Evolutionary conservation across 2,888 invertebrate genomes (phyloP).

Genomic region (Himalopsyche tibetana): DNA sequence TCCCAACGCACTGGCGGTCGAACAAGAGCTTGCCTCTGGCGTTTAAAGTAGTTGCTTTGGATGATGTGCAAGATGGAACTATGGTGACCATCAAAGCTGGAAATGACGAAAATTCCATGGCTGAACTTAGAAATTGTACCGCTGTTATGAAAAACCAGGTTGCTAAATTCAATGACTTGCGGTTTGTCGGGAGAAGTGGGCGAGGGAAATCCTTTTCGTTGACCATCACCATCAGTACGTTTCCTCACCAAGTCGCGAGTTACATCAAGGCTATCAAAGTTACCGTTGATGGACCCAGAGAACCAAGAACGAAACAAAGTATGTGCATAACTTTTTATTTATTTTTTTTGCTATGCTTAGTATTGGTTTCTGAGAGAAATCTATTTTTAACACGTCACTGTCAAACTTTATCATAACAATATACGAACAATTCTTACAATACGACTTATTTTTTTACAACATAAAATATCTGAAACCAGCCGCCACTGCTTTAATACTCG

Average conservation of each 20-base stretch:
- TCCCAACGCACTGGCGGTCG: slow-evolving; percentile 97
- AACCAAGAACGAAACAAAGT: slow-evolving; percentile 98
- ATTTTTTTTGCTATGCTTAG: neutral
- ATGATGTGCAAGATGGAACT: slow-evolving; percentile 96
- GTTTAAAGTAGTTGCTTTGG: slow-evolving; percentile 96
- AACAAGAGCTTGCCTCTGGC: slow-evolving; percentile 98
- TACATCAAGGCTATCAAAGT: slow-evolving; percentile 99
- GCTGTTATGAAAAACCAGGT: slow-evolving; percentile 98
- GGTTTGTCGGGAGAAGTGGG: slow-evolving; percentile 98
- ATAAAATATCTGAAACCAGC: too few species aligned
- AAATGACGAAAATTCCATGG: slow-evolving; percentile 98
- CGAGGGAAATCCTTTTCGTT: slow-evolving; percentile 97
- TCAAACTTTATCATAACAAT: too few species aligned
- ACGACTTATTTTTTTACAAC: too few species aligned
- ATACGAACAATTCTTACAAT: too few species aligned
- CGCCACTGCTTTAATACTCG: too few species aligned
- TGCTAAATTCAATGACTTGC: slow-evolving; percentile 98
- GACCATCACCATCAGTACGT: slow-evolving; percentile 92
- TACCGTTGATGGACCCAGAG: slow-evolving; percentile 98
- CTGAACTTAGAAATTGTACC: slow-evolving; percentile 94
- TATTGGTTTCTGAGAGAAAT: too few species aligned
- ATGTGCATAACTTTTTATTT: slow-evolving; percentile 75
- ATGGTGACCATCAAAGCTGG: slow-evolving; percentile 95
- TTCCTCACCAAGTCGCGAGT: slow-evolving; percentile 89
- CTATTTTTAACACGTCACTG: too few species aligned